Evolutionary conservation across 2,113 vertebrate genomes (phyloP).

Genomic region (Anas platyrhynchos): DNA sequence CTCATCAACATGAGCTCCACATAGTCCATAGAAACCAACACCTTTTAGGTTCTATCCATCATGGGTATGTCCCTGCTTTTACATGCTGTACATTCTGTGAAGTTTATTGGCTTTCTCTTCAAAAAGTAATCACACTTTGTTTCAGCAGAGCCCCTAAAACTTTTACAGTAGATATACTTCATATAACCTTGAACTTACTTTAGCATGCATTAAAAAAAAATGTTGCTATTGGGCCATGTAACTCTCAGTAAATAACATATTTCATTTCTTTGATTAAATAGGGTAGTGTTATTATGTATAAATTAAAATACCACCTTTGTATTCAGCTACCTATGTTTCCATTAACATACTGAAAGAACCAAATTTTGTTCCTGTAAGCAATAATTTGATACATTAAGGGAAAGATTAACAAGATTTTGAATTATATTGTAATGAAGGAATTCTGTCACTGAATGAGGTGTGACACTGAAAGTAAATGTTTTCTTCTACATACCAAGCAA

Average conservation of each 20-base stretch:
- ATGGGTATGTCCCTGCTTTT: conserved; percentile 57
- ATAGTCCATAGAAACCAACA: conserved; percentile 41
- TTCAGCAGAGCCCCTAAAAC: neutral
- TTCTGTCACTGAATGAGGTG: neutral
- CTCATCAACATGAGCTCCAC: conserved; percentile 59
- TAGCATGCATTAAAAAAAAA: neutral
- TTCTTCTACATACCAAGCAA: neutral
- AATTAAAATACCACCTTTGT: neutral
- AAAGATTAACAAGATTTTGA: neutral
- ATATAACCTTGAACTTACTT: neutral
- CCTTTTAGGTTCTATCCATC: conserved; percentile 41
- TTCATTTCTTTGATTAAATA: neutral
- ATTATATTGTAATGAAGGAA: neutral
- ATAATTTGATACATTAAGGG: neutral
- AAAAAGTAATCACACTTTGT: neutral
- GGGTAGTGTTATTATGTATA: neutral
- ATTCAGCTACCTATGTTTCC: neutral
- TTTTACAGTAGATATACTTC: neutral
- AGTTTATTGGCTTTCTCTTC: neutral
- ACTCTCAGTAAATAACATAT: neutral
- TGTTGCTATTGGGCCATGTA: neutral
- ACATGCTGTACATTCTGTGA: conserved; percentile 29
- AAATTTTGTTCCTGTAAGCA: neutral
- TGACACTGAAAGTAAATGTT: neutral
- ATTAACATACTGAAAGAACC: neutral